Percentiles rank a stretch among this genome's conserved stretches.
phyloP scores from a whole-genome alignment of 2,888 invertebrate genomes.

The Amiota minor region DNA sequence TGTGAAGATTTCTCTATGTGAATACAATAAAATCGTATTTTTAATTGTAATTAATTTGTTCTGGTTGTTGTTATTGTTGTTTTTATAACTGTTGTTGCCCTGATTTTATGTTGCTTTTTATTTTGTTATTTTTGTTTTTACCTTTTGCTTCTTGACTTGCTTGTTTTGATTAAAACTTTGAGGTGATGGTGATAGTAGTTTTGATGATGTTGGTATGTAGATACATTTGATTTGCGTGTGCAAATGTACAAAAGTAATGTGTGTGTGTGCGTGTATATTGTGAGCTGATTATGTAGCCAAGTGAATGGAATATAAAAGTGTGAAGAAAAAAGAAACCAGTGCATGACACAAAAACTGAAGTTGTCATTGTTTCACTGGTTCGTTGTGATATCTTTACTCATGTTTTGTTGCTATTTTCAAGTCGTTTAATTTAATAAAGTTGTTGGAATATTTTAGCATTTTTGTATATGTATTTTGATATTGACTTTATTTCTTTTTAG shows the following conservation, averaged over 20 bases:
- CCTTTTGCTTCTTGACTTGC: not conserved
- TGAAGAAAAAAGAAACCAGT: not conserved
- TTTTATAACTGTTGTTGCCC: not conserved
- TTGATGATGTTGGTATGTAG: constrained; percentile 37
- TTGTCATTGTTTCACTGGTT: not conserved
- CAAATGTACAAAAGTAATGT: too few species aligned
- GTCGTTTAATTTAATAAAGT: not conserved
- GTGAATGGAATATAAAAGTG: not conserved
- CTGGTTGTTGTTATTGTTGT: not conserved
- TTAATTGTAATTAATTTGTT: not conserved
- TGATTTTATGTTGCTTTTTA: not conserved
- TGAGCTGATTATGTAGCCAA: not conserved
- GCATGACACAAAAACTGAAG: not conserved
- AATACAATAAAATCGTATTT: not conserved
- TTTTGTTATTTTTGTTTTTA: not conserved
- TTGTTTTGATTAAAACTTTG: constrained; percentile 46
- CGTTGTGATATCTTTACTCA: not conserved
- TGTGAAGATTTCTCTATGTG: not conserved
- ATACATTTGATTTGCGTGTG: constrained; percentile 59
- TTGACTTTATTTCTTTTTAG: constrained; percentile 4
- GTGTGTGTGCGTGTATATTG: constrained; percentile 3
- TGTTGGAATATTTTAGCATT: constrained; percentile 22
- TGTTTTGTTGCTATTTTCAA: not conserved
- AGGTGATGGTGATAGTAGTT: not conserved
- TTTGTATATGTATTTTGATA: not conserved